These are phyloP conservation scores for Rhaphigaster nebulosa DNA, from an alignment of 2,888 invertebrate species.

Conservation along the genomic window DNA sequence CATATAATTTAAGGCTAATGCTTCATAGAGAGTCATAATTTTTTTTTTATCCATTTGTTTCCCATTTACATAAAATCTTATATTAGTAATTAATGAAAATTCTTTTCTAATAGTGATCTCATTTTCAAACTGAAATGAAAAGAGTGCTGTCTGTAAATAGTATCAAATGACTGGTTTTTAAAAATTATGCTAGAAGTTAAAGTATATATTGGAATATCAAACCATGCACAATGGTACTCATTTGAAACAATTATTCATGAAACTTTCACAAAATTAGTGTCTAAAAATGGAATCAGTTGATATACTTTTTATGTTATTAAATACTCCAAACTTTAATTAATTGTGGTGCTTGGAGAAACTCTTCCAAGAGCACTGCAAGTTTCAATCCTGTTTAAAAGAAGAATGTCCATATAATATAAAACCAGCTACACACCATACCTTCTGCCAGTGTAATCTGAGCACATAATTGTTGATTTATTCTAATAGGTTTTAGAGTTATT, in stretches of 20 bases:
- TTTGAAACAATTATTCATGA: not conserved
- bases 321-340: not conserved
- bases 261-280: not conserved
- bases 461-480: too few species aligned
- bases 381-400: too few species aligned
- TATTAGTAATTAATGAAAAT: slow-evolving; percentile 39
- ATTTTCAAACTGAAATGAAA: slow-evolving; percentile 13
- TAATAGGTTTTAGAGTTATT: too few species aligned
- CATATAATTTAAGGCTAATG: not conserved
- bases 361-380: not conserved
- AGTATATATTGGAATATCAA: not conserved
- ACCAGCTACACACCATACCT: too few species aligned
- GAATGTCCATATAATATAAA: not conserved
- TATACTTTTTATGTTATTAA: not conserved
- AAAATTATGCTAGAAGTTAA: not conserved
- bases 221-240: not conserved
- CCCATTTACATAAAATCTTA: slow-evolving; percentile 37
- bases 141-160: too few species aligned
- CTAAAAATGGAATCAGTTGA: not conserved
- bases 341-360: too few species aligned
- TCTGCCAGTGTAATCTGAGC: too few species aligned
- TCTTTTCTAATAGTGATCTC: slow-evolving; percentile 29
- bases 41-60: not conserved
- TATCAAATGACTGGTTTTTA: not conserved
- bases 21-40: slow-evolving; percentile 12